These are phyloP conservation scores for Brachylomia viminalis DNA, from an alignment of 2,888 invertebrate species.

Conservation along the genomic window DNA sequence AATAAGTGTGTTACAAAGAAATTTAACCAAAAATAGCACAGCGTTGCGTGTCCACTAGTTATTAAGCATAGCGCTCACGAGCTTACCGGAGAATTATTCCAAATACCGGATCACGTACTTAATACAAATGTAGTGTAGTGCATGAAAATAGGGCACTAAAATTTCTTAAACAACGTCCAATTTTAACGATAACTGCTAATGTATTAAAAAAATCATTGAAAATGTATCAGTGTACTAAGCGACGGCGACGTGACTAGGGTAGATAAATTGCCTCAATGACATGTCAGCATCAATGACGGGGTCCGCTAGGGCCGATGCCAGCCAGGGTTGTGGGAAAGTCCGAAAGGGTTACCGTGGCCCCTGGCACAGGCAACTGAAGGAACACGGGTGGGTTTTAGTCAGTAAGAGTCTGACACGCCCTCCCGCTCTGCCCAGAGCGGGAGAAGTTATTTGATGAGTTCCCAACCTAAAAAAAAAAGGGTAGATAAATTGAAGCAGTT, in stretches of 20 bases:
- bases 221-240: slow-evolving; percentile 37
- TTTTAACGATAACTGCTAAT: slow-evolving; percentile 30
- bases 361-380: no score
- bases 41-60: slow-evolving; percentile 57
- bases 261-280: no score
- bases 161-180: slow-evolving; percentile 48
- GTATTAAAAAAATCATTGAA: slow-evolving; percentile 37
- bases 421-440: no score
- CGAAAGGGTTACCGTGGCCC: no score
- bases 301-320: no score
- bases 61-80: slow-evolving; percentile 62
- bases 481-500: slow-evolving; percentile 11
- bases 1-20: slow-evolving; percentile 41
- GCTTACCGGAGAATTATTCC: slow-evolving; percentile 52
- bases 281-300: no score
- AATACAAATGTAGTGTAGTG: slow-evolving; percentile 58
- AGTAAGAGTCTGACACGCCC: no score
- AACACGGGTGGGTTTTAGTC: no score
- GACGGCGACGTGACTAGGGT: slow-evolving; percentile 21
- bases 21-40: slow-evolving; percentile 53
- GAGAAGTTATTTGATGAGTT: no score
- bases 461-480: no score
- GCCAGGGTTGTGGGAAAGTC: no score
- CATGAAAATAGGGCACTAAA: slow-evolving; percentile 59
- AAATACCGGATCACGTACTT: slow-evolving; percentile 56